phyloP scores from a whole-genome alignment of 1,140 invertebrate species.

The Spodoptera litura region DNA sequence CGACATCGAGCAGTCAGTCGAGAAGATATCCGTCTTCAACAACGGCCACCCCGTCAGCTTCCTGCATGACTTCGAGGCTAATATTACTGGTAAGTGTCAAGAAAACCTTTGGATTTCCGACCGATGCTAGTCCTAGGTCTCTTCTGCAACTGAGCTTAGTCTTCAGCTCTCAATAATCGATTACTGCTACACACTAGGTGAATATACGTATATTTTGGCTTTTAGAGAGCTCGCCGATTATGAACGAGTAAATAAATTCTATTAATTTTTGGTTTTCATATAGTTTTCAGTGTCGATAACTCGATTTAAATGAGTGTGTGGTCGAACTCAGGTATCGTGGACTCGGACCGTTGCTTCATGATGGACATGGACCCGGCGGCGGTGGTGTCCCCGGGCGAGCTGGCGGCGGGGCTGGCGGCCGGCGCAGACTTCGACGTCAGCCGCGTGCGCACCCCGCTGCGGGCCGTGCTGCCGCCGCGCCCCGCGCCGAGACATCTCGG shows the following conservation, averaged over 20 bases:
- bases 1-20: slow-evolving; percentile 68
- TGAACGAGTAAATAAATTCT: too few relatives aligned
- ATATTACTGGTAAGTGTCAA: slow-evolving; percentile 89
- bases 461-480: slow-evolving; percentile 91
- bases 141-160: too few relatives aligned
- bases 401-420: slow-evolving; percentile 91
- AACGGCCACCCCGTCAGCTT: slow-evolving; percentile 92
- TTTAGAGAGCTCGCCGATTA: too few relatives aligned
- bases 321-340: slow-evolving; percentile 89
- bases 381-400: slow-evolving; percentile 91
- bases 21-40: slow-evolving; percentile 89
- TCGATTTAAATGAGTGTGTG: not conserved
- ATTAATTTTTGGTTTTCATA: too few relatives aligned
- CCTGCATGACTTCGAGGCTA: slow-evolving; percentile 95
- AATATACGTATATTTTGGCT: too few relatives aligned
- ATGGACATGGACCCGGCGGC: slow-evolving; percentile 93
- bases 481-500: slow-evolving; percentile 88
- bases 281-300: too few relatives aligned
- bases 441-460: slow-evolving; percentile 92
- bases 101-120: not conserved
- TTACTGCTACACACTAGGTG: not conserved
- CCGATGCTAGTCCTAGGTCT: too few relatives aligned
- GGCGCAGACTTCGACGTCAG: slow-evolving; percentile 94
- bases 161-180: too few relatives aligned
- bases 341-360: slow-evolving; percentile 94